Base-by-base conservation (phyloP, 2,113 vertebrate species). In the Enhydra lutris region DNA sequence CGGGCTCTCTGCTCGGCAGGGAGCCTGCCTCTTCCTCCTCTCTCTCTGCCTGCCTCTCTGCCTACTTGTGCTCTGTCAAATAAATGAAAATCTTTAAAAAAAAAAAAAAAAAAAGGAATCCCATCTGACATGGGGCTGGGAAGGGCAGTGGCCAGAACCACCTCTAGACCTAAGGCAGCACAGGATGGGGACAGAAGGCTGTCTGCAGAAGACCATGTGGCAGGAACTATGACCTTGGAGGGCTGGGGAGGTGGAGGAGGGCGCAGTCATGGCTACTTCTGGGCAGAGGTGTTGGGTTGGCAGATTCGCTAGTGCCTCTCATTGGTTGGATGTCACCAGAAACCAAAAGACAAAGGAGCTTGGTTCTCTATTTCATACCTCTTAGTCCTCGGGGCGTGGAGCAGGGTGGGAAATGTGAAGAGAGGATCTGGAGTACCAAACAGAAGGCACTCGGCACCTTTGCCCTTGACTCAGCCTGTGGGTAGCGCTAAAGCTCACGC, bases 121-220 rank as follows among this genome's bases (percentile, higher is more conserved):
- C 31, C 45, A 23, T 11, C 2, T 67, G 6, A n/a, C 24, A 21
- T 0, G 34, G 31, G 9, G 2, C n/a, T 7, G 4, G 4, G 47
- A 15, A 10, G 0, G 34, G 11, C 0, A 0, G 42, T 4, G 29
- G 12, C 12, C 1, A 11, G 7, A 6, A 36, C 2, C 6, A 47
- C 29, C 47, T 47, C 47, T 8, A 23, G 81, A 34, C 84, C 21
- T 50, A 20, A 14, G n/a, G 8, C 2, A 34, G n/a, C 20, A 8
- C 13, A 78, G 20, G 14, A 36, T 9, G 4, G 9, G n/a, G 39
- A 8, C 39, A 63, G 71, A 55, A 29, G 36, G 47, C 20, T 20
- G 21, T 34, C 36, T 39, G 24, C 15, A 76, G 47, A 55, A 21
- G 31, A 59, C 23, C 26, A 29, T 63, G 5, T 71, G 26, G 15